These are phyloP conservation scores for Leucopsar rothschildi DNA, from an alignment of 2,113 vertebrate species.

Conservation along the genomic window DNA sequence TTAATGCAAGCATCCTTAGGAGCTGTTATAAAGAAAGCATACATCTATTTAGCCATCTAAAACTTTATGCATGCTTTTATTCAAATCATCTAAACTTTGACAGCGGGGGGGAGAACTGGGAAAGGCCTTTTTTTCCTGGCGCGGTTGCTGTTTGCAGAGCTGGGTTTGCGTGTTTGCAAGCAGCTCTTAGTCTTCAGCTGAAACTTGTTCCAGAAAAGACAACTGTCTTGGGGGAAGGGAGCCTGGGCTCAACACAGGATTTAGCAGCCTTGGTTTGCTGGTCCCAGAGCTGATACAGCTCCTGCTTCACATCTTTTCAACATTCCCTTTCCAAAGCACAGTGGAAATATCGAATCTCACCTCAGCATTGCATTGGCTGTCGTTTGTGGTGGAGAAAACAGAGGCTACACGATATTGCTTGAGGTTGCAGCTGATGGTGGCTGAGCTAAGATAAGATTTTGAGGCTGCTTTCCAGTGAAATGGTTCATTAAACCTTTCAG, in stretches of 20 bases:
- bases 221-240: slow-evolving; percentile 44
- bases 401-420: not conserved
- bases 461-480: not conserved
- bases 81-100: slow-evolving; percentile 26
- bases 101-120: not conserved
- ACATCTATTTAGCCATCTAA: not conserved
- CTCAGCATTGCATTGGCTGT: not conserved
- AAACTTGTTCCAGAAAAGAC: slow-evolving; percentile 63
- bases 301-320: slow-evolving; percentile 10
- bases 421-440: not conserved
- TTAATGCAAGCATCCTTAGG: not conserved
- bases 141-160: not conserved
- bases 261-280: slow-evolving; percentile 11
- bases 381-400: not conserved
- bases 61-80: not conserved
- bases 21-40: not conserved
- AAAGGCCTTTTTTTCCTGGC: slow-evolving; percentile 46
- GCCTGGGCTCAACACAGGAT: slow-evolving; percentile 17
- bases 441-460: slow-evolving; percentile 2
- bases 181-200: slow-evolving; percentile 46
- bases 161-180: slow-evolving; percentile 43
- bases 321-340: not conserved
- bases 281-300: not conserved
- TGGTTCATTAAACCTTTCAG: not conserved
- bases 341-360: not conserved